phyloP scores from a whole-genome alignment of 2,797 vertebrate genomes.

The Malacoraja senta region DNA sequence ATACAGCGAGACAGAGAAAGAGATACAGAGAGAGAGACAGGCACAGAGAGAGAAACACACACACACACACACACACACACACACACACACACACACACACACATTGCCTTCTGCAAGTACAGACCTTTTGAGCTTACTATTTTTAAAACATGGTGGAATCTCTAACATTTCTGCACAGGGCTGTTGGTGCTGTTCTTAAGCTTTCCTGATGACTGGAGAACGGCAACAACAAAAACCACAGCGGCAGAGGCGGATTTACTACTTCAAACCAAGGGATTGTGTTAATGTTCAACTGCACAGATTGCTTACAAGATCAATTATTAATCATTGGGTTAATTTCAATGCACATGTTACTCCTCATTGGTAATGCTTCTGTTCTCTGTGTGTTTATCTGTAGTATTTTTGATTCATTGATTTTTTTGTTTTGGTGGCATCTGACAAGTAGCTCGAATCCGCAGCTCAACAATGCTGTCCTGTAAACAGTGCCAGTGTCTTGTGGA shows the following conservation, averaged over 20 bases:
- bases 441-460: background rate
- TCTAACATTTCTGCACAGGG: slow-evolving; percentile 48
- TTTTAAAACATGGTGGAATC: slow-evolving; percentile 64
- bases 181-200: background rate
- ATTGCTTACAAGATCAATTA: slow-evolving; percentile 18
- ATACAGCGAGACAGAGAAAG: no score
- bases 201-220: background rate
- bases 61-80: no score
- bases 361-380: background rate
- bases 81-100: slow-evolving; percentile 23
- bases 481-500: background rate
- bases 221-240: background rate
- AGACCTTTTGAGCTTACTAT: slow-evolving; percentile 69
- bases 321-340: slow-evolving; percentile 32
- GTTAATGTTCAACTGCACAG: slow-evolving; percentile 10
- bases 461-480: background rate
- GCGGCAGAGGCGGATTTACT: background rate
- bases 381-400: background rate
- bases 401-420: background rate
- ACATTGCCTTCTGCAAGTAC: slow-evolving; percentile 51
- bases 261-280: background rate
- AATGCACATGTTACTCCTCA: background rate
- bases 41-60: no score
- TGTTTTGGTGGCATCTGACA: slow-evolving; percentile 21
- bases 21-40: no score